Base-by-base conservation (phyloP, 64 coral and sea anemone species). In the Pocillopora damicornis region DNA sequence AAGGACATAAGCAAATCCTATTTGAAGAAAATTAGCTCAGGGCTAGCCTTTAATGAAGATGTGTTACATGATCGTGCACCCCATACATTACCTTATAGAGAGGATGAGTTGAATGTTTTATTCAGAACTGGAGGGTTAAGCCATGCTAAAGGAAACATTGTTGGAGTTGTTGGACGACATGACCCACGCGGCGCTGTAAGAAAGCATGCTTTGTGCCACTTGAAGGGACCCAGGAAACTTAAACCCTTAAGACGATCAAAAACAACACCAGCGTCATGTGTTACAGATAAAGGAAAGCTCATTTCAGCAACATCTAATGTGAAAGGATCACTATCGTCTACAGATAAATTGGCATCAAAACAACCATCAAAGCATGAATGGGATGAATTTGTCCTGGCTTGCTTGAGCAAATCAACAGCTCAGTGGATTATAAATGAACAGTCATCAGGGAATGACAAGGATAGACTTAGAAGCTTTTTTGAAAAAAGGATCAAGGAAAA, bases 361-460 rank as follows among this genome's bases (percentile, higher is more conserved):
- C 74, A 45, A 77, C 59, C 71, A 14, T 81, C 79, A 14, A 74
- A 60, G 26, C 83, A 93, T 75, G 87, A 93, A 13, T 96, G 94
- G 94, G 94, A 96, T 96, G 94, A 96, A 35, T 88, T 82, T 88
- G 87, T 90, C 12, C 90, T 96, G 86, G 88, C 94, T 60, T 90
- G 86, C 17, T 61, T 96, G 15, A 96, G 94, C 75, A 92, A 96
- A 87, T 90, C 91, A n/a, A 96, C 94, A 22, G 94, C 94, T 10
- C 83, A 96, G 35, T 96, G 91, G 91, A 96, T 96, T 35, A 76
- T 96, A 16, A 92, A 30, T 76, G 94, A 96, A 87, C 94, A 96
- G 62, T 30, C 91, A 26, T 36, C 60, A 67, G 90, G 94, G 35
- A 38, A 68, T 42, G 94, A 96, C 36, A 96, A 90, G 90, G 94